These are phyloP conservation scores for Andrena camellia DNA, from an alignment of 2,888 invertebrate genomes.

Conservation along the genomic window DNA sequence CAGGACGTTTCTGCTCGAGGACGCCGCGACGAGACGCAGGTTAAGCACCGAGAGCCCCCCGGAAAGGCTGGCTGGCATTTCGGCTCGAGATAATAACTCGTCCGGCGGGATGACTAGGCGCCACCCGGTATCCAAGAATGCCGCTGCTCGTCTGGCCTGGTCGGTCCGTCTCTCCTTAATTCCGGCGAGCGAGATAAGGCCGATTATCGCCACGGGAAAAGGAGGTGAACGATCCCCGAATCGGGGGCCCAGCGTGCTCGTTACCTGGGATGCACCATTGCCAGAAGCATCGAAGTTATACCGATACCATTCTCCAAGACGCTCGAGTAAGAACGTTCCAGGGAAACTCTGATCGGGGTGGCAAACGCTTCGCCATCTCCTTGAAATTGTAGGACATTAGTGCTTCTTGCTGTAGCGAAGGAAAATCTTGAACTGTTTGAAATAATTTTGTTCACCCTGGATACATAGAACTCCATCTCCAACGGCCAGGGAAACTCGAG, in stretches of 20 bases:
- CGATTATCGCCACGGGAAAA: slow-evolving; percentile 46
- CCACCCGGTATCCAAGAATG: slow-evolving; percentile 79
- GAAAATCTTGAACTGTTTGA: too few species aligned
- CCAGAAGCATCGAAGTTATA: slow-evolving; percentile 16
- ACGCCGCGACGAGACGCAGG: slow-evolving; percentile 30
- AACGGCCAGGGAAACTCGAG: neutral
- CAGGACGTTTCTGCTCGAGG: slow-evolving; percentile 12
- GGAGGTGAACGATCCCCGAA: slow-evolving; percentile 27
- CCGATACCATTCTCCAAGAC: slow-evolving; percentile 22
- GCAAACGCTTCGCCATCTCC: neutral
- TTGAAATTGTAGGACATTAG: neutral
- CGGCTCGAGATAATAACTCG: slow-evolving; percentile 80
- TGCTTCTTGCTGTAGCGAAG: too few species aligned
- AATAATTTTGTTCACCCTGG: neutral
- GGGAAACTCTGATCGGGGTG: slow-evolving; percentile 4
- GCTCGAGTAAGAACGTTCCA: slow-evolving; percentile 1
- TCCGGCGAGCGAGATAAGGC: slow-evolving; percentile 69
- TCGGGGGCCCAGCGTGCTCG: slow-evolving; percentile 16
- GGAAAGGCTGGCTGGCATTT: slow-evolving; percentile 50
- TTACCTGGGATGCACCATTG: slow-evolving; percentile 30
- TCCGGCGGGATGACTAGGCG: slow-evolving; percentile 77
- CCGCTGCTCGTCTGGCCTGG: slow-evolving; percentile 64
- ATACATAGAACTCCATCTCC: neutral
- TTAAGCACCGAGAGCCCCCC: slow-evolving; percentile 49
- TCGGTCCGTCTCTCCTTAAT: slow-evolving; percentile 65